phyloP scores from a whole-genome alignment of 2,888 invertebrate species.

The Ophion ventricosus region DNA sequence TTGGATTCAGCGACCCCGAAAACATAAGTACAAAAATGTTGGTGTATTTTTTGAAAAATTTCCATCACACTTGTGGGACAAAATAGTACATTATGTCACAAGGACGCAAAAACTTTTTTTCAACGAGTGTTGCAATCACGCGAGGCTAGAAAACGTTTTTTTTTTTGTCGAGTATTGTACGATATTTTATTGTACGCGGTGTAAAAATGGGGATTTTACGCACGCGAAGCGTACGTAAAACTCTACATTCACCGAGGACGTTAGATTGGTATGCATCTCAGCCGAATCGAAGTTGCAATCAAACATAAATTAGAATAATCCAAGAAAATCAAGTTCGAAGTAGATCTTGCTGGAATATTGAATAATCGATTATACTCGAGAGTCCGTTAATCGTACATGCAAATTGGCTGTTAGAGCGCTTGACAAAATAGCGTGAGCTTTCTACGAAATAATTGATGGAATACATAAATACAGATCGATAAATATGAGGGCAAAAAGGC shows the following conservation, averaged over 20 bases:
- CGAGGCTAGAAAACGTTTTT: too few relatives aligned
- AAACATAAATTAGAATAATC: constrained; percentile 34
- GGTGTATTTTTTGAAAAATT: too few relatives aligned
- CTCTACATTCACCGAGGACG: neutral
- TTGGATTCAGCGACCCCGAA: too few relatives aligned
- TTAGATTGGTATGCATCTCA: neutral
- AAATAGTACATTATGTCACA: too few relatives aligned
- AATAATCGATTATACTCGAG: constrained; percentile 13
- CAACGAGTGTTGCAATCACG: too few relatives aligned
- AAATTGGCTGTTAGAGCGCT: constrained; percentile 26
- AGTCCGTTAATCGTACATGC: constrained; percentile 14
- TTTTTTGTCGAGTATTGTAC: too few relatives aligned
- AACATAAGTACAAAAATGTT: too few relatives aligned
- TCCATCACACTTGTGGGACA: too few relatives aligned
- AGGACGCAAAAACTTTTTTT: too few relatives aligned
- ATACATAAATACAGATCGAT: neutral
- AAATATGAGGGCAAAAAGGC: neutral
- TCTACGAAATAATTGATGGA: neutral
- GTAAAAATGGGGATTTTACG: too few relatives aligned
- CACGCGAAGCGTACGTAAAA: too few relatives aligned
- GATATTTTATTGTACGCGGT: too few relatives aligned
- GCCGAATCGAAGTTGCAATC: neutral
- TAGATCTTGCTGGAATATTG: constrained; percentile 3
- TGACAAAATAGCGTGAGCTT: neutral
- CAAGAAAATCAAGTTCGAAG: neutral